Conservation (phyloP, 2,113 vertebrate species). For the Heterotilapia buettikoferi region DNA sequence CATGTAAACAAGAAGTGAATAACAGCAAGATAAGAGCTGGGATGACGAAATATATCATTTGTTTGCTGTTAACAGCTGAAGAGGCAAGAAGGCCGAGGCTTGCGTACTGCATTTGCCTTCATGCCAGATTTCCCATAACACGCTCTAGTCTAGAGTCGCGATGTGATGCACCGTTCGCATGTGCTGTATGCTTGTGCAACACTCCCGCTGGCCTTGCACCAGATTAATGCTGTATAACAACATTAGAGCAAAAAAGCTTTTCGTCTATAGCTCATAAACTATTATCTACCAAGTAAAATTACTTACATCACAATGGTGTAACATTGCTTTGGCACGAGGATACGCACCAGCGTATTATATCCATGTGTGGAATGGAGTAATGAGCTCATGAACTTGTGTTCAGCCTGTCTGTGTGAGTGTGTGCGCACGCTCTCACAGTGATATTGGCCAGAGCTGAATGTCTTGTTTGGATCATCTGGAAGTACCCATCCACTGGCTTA, state of each 20-base stretch:
- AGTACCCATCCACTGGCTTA: slow-evolving; percentile 9
- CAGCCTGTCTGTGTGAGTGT: not conserved
- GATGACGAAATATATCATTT: slow-evolving; percentile 2
- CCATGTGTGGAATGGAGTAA: slow-evolving; percentile 11
- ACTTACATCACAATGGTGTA: not conserved
- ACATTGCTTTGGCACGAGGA: not conserved
- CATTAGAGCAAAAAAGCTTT: not conserved
- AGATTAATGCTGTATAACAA: not conserved
- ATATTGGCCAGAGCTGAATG: slow-evolving; percentile 7
- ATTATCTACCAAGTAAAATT: slow-evolving; percentile 16
- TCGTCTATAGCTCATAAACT: not conserved
- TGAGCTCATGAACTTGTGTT: slow-evolving; percentile 7
- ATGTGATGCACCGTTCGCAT: not conserved
- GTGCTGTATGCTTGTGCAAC: slow-evolving; percentile 1
- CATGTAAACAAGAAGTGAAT: not conserved
- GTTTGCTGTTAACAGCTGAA: not conserved
- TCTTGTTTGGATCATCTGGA: slow-evolving; percentile 41
- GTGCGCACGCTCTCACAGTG: not conserved
- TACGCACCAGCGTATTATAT: not conserved
- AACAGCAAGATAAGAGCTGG: not conserved
- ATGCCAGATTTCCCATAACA: not conserved
- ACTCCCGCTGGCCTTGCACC: slow-evolving; percentile 13
- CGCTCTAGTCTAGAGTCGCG: not conserved
- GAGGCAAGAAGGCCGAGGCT: not conserved
- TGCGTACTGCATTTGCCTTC: not conserved